Base-by-base conservation (phyloP, 2,113 vertebrate genomes). In the Mesoclemmys tuberculata region DNA sequence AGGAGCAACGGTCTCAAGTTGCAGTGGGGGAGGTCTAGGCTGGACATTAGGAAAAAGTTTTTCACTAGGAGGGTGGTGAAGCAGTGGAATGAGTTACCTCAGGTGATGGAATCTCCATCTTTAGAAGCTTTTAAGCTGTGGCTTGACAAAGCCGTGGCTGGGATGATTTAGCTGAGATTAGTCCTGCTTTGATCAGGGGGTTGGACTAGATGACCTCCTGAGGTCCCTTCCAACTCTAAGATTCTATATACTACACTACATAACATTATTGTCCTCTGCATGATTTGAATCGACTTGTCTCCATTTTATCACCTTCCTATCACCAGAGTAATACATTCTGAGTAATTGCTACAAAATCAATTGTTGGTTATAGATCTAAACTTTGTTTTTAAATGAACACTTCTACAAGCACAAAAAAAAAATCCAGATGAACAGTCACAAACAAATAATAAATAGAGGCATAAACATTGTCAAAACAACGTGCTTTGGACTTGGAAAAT, bases 361-460 rank as follows among this genome's bases (percentile, higher is more conserved):
- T 46, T 77, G 79, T 77, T 48, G 80, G 77, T 12, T 6, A 35
- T 46, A 85, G 55, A 6, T 38, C 38, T 80, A 52, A 5, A 6
- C 0, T 82, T 84, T 35, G 55, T 84, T 90, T 35, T 51, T 77
- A 38, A 64, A 3, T 77, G 83, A 48, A 48, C 3, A 0, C 44
- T 8, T 24, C 31, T 61, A 52, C 58, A 82, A n/a, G 55, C 46
- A 16, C 19, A 79, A 83, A 35, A 16, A 31, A 82, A 92, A 80
- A 2, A 2, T 56, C 87, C 3, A 13, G 11, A 0, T 61, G 51
- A 0, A 0, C 19, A 13, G 77, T 89, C 29, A n/a, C 13, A 35
- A 14, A 6, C 22, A 4, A 4, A 0, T 29, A 16, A 12, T 61
- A 26, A 6, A 3, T 4, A 0, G 10, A 46, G 80, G 6, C 24